phyloP scores from a whole-genome alignment of 2,888 invertebrate genomes.

The Tinea semifulvella region DNA sequence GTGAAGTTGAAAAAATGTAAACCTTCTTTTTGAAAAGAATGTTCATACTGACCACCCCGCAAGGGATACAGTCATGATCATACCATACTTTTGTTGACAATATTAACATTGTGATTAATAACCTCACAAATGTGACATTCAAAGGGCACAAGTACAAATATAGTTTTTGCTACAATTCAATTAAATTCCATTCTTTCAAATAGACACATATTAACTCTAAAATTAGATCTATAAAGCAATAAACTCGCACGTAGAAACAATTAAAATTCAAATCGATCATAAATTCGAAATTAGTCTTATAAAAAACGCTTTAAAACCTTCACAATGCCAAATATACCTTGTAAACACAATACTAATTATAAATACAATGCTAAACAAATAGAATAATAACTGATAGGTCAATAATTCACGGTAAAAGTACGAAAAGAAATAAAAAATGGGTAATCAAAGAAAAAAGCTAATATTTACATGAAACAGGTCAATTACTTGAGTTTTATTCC shows the following conservation, averaged over 20 bases:
- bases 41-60: too few relatives aligned
- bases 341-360: too few relatives aligned
- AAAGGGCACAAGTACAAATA: constrained; percentile 9
- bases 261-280: background rate
- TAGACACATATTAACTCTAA: background rate
- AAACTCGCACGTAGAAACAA: background rate
- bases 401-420: constrained; percentile 1
- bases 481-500: background rate
- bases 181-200: background rate
- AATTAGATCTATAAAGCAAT: background rate
- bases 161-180: background rate
- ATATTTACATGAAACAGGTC: background rate
- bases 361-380: background rate
- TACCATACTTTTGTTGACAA: background rate
- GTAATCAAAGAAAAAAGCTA: background rate
- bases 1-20: too few relatives aligned
- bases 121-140: background rate
- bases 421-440: background rate
- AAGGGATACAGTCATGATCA: too few relatives aligned
- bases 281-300: background rate
- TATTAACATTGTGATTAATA: background rate
- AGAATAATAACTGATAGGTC: background rate
- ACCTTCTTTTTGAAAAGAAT: too few relatives aligned
- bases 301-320: too few relatives aligned
- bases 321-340: too few relatives aligned